These are phyloP conservation scores for Cerastoderma edule DNA, from an alignment of 2,888 invertebrate genomes.

Conservation along the genomic window DNA sequence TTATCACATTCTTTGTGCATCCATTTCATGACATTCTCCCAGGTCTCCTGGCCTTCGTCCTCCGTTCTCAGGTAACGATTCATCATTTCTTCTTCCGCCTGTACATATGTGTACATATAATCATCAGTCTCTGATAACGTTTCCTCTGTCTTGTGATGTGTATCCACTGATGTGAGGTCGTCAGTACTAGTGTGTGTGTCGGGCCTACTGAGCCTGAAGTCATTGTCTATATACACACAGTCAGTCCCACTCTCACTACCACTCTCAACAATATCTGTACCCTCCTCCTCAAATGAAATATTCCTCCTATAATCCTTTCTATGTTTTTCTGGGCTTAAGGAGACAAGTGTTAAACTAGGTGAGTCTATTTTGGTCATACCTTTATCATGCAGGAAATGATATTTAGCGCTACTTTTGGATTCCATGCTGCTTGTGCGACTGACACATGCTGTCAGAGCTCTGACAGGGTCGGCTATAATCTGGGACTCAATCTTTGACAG, in stretches of 20 bases:
- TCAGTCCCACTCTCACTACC: constrained; percentile 52
- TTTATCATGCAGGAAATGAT: constrained; percentile 59
- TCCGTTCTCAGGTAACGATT: constrained; percentile 45
- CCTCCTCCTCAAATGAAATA: constrained; percentile 39
- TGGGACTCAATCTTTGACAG: background rate
- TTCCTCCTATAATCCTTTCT: constrained; percentile 21
- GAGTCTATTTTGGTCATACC: constrained; percentile 62
- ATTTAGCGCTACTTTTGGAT: constrained; percentile 47
- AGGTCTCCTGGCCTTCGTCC: constrained; percentile 44
- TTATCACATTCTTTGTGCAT: constrained; percentile 50
- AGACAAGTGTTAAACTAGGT: constrained; percentile 47
- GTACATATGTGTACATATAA: too few relatives aligned
- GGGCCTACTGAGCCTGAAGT: constrained; percentile 27
- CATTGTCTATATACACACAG: constrained; percentile 46
- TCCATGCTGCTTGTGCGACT: constrained; percentile 59
- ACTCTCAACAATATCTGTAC: constrained; percentile 37
- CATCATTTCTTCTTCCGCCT: constrained; percentile 24
- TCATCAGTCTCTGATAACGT: constrained; percentile 21
- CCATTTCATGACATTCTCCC: constrained; percentile 53
- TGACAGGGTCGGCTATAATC: background rate
- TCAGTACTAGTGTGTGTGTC: constrained; percentile 22
- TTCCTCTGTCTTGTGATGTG: background rate
- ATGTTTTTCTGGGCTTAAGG: constrained; percentile 28
- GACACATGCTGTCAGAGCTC: constrained; percentile 25
- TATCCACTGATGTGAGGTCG: too few relatives aligned